These are phyloP conservation scores for Trididemnum nubilum DNA, from an alignment of 23 tunicate genomes.

Conservation along the genomic window DNA sequence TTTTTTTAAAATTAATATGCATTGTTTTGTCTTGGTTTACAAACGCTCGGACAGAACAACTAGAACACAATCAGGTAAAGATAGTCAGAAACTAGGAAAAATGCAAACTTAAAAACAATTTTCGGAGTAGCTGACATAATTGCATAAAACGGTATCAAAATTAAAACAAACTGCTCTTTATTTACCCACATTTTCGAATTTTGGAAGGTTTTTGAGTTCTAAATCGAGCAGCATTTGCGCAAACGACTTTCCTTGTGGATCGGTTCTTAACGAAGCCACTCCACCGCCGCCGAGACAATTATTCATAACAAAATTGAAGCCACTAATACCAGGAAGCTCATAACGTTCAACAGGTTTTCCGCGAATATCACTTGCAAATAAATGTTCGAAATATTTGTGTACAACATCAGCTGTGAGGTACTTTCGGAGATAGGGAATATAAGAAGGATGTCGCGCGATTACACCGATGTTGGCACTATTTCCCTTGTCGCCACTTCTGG, in stretches of 20 bases:
- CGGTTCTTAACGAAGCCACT: constrained; percentile 75
- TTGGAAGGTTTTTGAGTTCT: constrained; percentile 69
- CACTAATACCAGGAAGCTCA: constrained; percentile 77
- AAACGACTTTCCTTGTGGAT: constrained; percentile 92
- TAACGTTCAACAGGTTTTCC: constrained; percentile 54
- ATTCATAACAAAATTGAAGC: constrained; percentile 77
- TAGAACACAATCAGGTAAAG: too few species aligned
- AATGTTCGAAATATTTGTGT: constrained; percentile 61
- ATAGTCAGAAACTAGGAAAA: too few species aligned
- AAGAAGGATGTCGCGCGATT: constrained; percentile 79
- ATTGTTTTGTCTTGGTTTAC: too few species aligned
- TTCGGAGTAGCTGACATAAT: too few species aligned
- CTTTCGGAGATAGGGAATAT: constrained; percentile 69
- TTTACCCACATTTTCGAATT: not conserved
- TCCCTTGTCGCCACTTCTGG: constrained; percentile 96
- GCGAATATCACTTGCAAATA: constrained; percentile 43
- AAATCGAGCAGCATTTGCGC: constrained; percentile 82
- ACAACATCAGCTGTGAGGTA: constrained; percentile 77
- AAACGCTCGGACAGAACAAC: too few species aligned
- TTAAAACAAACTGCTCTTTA: too few species aligned
- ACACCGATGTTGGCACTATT: constrained; percentile 85
- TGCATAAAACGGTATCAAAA: too few species aligned
- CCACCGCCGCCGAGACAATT: constrained; percentile 95
- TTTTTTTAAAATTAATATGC: too few species aligned
- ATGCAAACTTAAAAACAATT: too few species aligned